These are phyloP conservation scores for Crax fasciolata DNA, from an alignment of 2,797 vertebrate genomes.

Conservation along the genomic window DNA sequence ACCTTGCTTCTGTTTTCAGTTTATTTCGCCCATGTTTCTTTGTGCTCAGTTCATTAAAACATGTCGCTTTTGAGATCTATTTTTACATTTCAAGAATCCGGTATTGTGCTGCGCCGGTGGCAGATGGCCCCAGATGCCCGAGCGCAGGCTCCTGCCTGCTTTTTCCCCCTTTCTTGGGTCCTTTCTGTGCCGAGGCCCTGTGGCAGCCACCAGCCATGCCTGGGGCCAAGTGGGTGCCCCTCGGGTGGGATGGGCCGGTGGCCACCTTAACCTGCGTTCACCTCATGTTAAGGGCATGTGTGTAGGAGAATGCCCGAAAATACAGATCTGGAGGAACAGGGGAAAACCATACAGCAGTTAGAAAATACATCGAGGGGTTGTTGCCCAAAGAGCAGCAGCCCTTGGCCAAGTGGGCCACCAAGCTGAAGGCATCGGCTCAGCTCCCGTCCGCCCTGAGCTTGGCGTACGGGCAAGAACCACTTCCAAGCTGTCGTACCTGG, in stretches of 20 bases:
- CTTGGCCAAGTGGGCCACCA: background rate
- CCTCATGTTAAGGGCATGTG: too few species aligned
- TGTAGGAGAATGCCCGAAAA: background rate
- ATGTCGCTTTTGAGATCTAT: conserved; percentile 80
- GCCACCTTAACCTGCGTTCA: too few species aligned
- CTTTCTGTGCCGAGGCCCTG: background rate
- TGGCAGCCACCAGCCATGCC: background rate
- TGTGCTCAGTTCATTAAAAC: conserved; percentile 81
- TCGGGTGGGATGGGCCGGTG: background rate
- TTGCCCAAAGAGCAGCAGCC: background rate
- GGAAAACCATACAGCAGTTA: background rate
- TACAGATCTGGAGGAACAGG: background rate
- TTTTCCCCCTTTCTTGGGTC: conserved; percentile 42
- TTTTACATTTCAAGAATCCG: conserved; percentile 81
- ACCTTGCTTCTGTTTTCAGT: conserved; percentile 82
- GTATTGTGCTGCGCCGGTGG: conserved; percentile 77
- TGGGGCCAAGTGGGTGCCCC: background rate
- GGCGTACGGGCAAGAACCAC: background rate
- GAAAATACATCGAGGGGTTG: background rate
- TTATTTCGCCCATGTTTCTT: conserved; percentile 79
- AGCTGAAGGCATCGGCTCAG: background rate
- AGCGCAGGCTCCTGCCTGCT: conserved; percentile 70
- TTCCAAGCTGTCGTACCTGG: background rate
- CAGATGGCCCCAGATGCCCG: conserved; percentile 79
- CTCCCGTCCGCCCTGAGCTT: background rate